Evolutionary conservation across 2,113 vertebrate genomes (phyloP).

Genomic region (Lampris incognitus): DNA sequence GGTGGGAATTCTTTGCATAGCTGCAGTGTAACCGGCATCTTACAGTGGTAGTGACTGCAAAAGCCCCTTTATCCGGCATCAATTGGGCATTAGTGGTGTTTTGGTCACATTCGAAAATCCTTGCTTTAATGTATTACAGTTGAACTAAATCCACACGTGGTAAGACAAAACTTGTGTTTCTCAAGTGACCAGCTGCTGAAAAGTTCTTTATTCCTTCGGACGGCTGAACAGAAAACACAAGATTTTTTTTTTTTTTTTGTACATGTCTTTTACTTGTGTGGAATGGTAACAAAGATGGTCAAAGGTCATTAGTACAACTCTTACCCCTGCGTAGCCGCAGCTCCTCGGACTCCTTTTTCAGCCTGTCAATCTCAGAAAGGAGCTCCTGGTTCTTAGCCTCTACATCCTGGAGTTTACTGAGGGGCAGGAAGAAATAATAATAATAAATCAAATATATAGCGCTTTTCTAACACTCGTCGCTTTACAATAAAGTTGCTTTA

Average conservation of each 20-base stretch:
- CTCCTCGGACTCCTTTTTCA: slow-evolving; percentile 96
- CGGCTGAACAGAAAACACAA: neutral
- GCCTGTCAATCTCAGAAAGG: slow-evolving; percentile 90
- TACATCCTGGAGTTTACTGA: slow-evolving; percentile 95
- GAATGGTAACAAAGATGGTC: neutral
- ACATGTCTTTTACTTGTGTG: neutral
- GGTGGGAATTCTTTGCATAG: neutral
- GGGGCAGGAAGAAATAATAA: slow-evolving; percentile 2
- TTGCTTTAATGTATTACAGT: too few species aligned
- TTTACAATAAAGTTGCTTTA: too few species aligned
- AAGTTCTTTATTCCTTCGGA: neutral
- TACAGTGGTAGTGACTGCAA: neutral
- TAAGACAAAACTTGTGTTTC: neutral
- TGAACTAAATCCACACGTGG: too few species aligned
- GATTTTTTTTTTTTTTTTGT: too few species aligned
- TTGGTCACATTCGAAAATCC: neutral
- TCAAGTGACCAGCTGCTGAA: neutral
- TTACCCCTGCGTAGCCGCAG: slow-evolving; percentile 93
- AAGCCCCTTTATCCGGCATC: neutral
- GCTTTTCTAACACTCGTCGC: too few species aligned
- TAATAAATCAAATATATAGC: neutral
- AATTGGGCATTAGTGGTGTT: neutral
- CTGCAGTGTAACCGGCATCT: neutral
- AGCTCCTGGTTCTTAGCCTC: slow-evolving; percentile 94
- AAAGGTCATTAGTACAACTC: slow-evolving; percentile 12